These are phyloP conservation scores for Daboia siamensis DNA, from an alignment of 2,113 vertebrate species.

Conservation along the genomic window DNA sequence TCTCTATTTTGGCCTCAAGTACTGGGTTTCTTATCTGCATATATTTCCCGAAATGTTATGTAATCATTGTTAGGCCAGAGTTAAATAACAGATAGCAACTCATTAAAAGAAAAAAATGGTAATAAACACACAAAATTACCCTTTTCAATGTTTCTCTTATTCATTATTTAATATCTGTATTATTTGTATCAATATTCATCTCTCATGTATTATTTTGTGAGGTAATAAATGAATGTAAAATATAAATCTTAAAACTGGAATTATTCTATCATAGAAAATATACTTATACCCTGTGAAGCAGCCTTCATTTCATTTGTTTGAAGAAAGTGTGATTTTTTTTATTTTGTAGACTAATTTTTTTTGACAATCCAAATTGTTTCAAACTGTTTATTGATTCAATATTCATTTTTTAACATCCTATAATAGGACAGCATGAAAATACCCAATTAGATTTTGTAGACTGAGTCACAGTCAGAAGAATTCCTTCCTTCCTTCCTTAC, in stretches of 20 bases:
- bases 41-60: not conserved
- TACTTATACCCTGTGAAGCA: not conserved
- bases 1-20: not conserved
- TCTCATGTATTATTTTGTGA: not conserved
- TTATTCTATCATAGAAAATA: not conserved
- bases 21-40: not conserved
- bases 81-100: not conserved
- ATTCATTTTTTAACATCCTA: not conserved
- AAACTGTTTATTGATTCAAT: not conserved
- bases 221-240: not conserved
- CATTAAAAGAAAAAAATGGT: not conserved
- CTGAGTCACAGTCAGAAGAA: not conserved
- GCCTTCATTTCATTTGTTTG: not conserved
- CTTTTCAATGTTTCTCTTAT: not conserved
- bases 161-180: not conserved
- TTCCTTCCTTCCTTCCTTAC: not conserved
- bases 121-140: not conserved
- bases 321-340: not conserved
- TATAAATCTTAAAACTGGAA: not conserved
- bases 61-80: not conserved
- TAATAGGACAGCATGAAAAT: not conserved
- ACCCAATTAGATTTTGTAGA: not conserved
- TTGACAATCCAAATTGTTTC: too few relatives aligned
- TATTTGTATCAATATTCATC: not conserved
- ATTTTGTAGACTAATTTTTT: not conserved